These are phyloP conservation scores for Oreochromis niloticus DNA, from an alignment of 2,113 vertebrate genomes.

Conservation along the genomic window DNA sequence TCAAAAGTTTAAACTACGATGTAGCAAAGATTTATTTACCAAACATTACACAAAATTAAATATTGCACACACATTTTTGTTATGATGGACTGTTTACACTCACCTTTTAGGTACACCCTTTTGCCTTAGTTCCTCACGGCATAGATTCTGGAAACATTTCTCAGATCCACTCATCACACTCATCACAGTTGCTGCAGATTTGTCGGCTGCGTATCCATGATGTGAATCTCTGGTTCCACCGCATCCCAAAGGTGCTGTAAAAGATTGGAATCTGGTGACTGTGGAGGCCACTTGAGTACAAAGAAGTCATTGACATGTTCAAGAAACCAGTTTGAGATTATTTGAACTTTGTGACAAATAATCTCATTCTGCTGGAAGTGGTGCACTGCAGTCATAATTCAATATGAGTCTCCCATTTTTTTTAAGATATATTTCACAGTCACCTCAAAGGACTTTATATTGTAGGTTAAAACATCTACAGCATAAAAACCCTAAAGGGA, in stretches of 20 bases:
- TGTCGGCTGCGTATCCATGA: neutral
- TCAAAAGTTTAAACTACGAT: neutral
- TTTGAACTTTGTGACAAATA: neutral
- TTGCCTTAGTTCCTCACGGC: neutral
- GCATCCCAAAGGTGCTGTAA: neutral
- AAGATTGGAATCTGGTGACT: neutral
- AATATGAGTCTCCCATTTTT: neutral
- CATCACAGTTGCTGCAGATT: neutral
- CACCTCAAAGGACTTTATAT: neutral
- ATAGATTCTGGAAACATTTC: neutral
- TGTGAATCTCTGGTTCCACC: neutral
- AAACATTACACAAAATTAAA: neutral
- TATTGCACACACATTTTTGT: no score
- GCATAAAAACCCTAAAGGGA: neutral
- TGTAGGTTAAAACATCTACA: neutral
- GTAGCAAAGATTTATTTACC: neutral
- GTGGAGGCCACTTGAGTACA: neutral
- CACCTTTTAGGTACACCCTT: neutral
- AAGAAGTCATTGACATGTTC: neutral
- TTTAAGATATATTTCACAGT: neutral
- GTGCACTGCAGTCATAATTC: accelerated
- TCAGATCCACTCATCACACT: neutral
- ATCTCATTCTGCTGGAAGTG: neutral
- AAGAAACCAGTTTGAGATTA: neutral
- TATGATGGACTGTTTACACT: neutral